Evolutionary conservation across 2,888 invertebrate species (phyloP), one percentile per base, ranked within the genome.

Genomic region (Microctonus hyperodae): DNA sequence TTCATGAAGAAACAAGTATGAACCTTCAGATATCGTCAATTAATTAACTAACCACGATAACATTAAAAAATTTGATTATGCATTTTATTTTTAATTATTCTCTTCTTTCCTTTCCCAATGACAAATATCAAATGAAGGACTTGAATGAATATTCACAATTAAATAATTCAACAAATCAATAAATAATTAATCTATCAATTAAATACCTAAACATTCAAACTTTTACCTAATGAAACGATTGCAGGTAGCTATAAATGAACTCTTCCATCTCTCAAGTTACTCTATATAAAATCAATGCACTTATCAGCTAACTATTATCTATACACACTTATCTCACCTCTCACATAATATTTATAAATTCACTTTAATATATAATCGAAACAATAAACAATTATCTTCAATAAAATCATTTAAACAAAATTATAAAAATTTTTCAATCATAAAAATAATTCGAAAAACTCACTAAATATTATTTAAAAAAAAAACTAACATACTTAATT

Each of bases 231-330:
- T 28, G 28, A 28, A 28, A 28, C 7, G 9, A 13, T 48, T 60
- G 7, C 35, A 20, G 31, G 33, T 59, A 61, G 51, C 51, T 28
- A 20, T 33, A 53, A 65, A 60, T 60, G 59, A 60, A 55, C 44
- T 65, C 55, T 44, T 31, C 65, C 60, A 60, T n/a, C 35, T 64
- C 44, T n/a, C n/a, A n/a, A n/a, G n/a, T n/a, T n/a, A n/a, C n/a
- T 25, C 44, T 22, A 67, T 71, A 59, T 68, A 63, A 64, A 72
- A 72, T 68, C 68, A 60, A 63, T 48, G 60, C 67, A 71, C 68
- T 70, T 71, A 64, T 61, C 64, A 71, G 65, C n/a, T 60, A 68
- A 68, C 59, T 65, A 70, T 69, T 68, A 72, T 72, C 72, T 68
- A 61, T 50, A 50, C 69, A 69, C 69, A 70, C 71, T 69, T 60